These are phyloP conservation scores for Diglossa cyanea DNA, from an alignment of 2,797 vertebrate species.

Conservation along the genomic window DNA sequence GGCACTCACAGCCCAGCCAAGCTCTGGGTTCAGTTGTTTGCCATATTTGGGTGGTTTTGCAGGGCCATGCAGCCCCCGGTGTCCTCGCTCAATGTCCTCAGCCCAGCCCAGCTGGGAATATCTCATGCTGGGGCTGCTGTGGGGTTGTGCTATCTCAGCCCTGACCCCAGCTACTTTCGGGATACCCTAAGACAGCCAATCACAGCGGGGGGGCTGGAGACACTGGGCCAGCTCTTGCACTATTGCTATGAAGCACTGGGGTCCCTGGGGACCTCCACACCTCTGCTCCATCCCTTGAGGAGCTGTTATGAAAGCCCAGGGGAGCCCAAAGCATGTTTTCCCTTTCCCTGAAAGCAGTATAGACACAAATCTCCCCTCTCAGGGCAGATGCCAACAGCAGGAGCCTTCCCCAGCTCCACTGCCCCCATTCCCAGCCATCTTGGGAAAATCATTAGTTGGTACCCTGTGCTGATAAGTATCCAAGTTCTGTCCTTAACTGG, in stretches of 20 bases:
- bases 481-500: neutral
- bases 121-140: neutral
- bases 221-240: neutral
- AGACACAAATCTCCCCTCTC: neutral
- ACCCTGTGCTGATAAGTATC: neutral
- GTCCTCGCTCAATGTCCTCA: neutral
- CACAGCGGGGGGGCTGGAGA: fast-evolving
- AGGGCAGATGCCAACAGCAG: neutral
- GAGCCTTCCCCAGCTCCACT: neutral
- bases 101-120: neutral
- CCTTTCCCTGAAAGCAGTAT: neutral
- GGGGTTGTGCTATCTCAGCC: neutral
- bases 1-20: neutral
- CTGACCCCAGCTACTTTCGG: neutral
- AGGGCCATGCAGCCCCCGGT: fast-evolving
- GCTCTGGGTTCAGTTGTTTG: neutral
- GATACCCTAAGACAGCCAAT: neutral
- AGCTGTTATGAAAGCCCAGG: neutral
- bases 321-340: fast-evolving
- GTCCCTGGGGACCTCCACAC: neutral
- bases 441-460: neutral
- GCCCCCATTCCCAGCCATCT: neutral
- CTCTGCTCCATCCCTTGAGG: neutral
- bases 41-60: neutral
- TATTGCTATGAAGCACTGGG: neutral